Base-by-base conservation (phyloP, 1,140 invertebrate species). In the Tetragonula clypearis region DNA sequence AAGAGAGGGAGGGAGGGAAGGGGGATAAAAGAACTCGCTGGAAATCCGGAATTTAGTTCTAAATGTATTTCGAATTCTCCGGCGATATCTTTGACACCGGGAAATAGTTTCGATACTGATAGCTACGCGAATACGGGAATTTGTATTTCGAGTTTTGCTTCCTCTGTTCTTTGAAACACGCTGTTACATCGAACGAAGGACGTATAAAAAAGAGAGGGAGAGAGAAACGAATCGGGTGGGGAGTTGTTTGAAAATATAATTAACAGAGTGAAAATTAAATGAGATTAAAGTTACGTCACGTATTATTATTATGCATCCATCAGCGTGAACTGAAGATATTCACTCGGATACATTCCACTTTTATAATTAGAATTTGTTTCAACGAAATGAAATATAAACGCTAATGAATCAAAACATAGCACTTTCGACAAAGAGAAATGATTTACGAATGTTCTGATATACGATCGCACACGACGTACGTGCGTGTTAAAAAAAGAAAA, bases 41-140 rank as follows among this genome's bases (percentile, higher is more conserved):
- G 68, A 84, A 62, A 84, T 84, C 76, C 49, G 2, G 35, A 79
- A 71, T 72, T 79, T 49, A 62, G 21, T 55, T 62, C 58, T 26
- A 49, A 77, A 69, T 76, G 62, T 56, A 76, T 82, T 68, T 75
- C 53, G 65, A 68, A 76, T 82, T 82, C 68, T 58, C 15, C 35
- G 3, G 3, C 35, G 68, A 56, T 55, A 26, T 26, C 8, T 35
- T 55, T 26, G 58, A 68, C 26, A 26, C 30, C 0, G 11, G 30
- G 21, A 68, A 55, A 60, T 76, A 56, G 35, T 49, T 15, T 14
- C 26, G 19, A 35, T 35, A 62, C 19, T 49, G 35, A 6, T 4
- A n/a, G 1, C 12, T 55, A 56, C 3, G 49, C 17, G 60, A 30
- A 41, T 68, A 30, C 72, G 1, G 14, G 23, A 65, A 73, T 77